phyloP scores from a whole-genome alignment of 2,797 vertebrate species.

The Muscicapa striata region DNA sequence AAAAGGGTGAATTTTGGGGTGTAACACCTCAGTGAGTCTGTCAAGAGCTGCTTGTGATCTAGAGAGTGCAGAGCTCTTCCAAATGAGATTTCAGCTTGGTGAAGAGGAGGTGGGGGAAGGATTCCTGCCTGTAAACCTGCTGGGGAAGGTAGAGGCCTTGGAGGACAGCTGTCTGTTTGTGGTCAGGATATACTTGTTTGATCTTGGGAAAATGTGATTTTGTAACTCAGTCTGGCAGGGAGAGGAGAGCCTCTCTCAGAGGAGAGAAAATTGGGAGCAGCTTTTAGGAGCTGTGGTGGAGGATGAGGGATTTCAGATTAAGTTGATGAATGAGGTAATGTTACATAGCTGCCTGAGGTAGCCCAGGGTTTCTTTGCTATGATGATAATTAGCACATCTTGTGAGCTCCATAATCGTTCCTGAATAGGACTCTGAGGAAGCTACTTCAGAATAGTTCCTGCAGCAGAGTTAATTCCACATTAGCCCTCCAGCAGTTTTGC shows the following conservation, averaged over 20 bases:
- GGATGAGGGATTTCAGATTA: constrained; percentile 53
- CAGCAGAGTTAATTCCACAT: constrained; percentile 45
- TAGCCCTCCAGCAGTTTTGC: constrained; percentile 29
- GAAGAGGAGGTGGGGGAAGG: not conserved
- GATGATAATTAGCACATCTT: constrained; percentile 53
- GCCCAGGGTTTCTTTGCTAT: constrained; percentile 45
- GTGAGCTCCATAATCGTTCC: constrained; percentile 52
- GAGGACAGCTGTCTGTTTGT: not conserved
- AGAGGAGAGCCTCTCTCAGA: not conserved
- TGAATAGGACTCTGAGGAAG: constrained; percentile 49
- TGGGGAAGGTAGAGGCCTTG: not conserved
- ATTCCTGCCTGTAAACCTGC: not conserved
- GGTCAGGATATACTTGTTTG: not conserved
- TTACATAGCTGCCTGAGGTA: constrained; percentile 34
- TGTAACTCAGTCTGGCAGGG: not conserved
- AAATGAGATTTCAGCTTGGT: not conserved
- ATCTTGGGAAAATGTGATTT: not conserved
- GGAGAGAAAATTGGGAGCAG: not conserved
- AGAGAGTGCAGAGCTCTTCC: not conserved
- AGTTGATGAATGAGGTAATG: constrained; percentile 50
- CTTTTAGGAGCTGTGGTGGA: not conserved
- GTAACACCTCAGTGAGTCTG: not conserved
- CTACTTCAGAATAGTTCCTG: constrained; percentile 22
- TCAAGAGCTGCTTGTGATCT: not conserved
- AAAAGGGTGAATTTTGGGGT: not conserved